Evolutionary conservation across 2,888 invertebrate genomes (phyloP), one percentile per base, ranked within the genome.

Genomic region (Aspidiotus destructor): DNA sequence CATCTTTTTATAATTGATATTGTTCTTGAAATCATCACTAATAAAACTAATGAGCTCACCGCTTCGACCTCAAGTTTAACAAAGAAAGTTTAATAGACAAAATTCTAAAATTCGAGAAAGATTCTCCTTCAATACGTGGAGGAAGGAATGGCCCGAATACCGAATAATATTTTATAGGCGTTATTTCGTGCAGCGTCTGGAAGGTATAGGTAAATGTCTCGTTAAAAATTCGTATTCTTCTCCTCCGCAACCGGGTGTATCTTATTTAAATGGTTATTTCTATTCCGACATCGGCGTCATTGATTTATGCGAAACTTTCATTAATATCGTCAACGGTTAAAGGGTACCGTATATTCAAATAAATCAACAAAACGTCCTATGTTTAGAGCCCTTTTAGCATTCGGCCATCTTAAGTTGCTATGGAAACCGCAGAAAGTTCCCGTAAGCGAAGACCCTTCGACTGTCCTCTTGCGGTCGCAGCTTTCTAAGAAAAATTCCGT

Each of bases 301-400:
- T 65, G 65, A 65, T 65, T 65, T 65, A 57, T 65, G 57, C 65
- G 65, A 65, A 65, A 58, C 58, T 65, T 65, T 65, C 65, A 65
- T 65, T 65, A 65, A 65, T 65, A 65, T 65, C 65, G 65, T 65
- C 65, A 65, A 65, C 65, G 65, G 65, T 65, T 65, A 65, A 65
- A 65, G 65, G 65, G 65, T 65, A 65, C 65, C 65, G 65, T 65
- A 44, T 57, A 58, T 58, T 65, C 65, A 48, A 65, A 65, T 65
- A 65, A 65, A 65, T 65, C 65, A 65, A 65, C 65, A 65, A 65
- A 65, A 65, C 65, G 65, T 58, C 65, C 65, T 42, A 57, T 57
- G 65, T 65, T 65, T 65, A 65, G 58, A 65, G 65, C 65, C 65
- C 65, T 65, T 65, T 58, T 57, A 65, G 65, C 65, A 65, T 57